Conservation (phyloP, 2,113 vertebrate species). For the Pomatorhinus ruficollis region DNA sequence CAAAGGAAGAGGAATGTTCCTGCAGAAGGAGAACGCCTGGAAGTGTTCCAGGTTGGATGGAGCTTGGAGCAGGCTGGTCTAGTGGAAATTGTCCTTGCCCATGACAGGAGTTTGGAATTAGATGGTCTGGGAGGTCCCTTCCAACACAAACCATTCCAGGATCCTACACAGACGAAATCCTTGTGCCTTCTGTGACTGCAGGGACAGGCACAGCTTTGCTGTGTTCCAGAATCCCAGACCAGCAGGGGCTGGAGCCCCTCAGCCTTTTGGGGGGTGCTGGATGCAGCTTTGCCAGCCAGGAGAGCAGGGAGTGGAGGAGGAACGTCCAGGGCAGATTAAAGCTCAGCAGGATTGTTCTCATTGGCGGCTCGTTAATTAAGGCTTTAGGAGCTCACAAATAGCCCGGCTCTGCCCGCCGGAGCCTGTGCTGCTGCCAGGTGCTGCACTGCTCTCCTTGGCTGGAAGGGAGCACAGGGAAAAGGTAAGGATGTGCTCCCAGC, state of each 20-base stretch:
- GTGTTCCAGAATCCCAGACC: not conserved
- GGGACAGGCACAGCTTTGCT: not conserved
- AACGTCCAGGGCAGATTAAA: not conserved
- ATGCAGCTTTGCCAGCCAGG: not conserved
- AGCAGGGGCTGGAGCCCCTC: not conserved
- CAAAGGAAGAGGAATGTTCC: not conserved
- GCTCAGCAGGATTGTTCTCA: not conserved
- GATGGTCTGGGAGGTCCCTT: not conserved
- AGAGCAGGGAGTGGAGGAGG: not conserved
- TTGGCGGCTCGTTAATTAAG: constrained; percentile 24
- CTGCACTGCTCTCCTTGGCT: not conserved
- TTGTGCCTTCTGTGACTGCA: not conserved
- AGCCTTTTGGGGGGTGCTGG: not conserved
- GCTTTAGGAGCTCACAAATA: constrained; percentile 45
- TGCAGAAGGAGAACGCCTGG: not conserved
- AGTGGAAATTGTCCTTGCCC: not conserved
- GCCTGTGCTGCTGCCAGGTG: not conserved
- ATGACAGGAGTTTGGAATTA: not conserved
- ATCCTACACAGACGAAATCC: not conserved
- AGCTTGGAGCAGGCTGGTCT: not conserved
- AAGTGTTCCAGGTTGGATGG: not conserved
- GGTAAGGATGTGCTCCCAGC: not conserved
- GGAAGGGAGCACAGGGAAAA: not conserved
- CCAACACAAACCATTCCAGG: not conserved
- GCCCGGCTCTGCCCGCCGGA: not conserved